Evolutionary conservation across 1,140 invertebrate genomes (phyloP).

Genomic region (Caligus rogercresseyi): DNA sequence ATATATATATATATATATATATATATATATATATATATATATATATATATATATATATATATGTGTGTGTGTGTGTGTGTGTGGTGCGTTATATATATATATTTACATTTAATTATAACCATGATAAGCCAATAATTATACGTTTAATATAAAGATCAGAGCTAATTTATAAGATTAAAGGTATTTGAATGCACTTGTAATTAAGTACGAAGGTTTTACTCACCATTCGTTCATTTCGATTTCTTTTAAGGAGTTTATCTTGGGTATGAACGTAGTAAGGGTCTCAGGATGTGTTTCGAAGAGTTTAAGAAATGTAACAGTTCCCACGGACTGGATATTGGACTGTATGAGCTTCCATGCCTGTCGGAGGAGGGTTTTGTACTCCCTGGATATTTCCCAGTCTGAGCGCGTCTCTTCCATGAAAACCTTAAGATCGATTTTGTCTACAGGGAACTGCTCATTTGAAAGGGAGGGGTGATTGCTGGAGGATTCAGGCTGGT

Average conservation of each 20-base stretch:
- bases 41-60: too few relatives aligned
- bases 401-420: background rate
- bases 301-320: conserved; percentile 16
- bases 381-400: conserved; percentile 1
- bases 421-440: background rate
- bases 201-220: too few relatives aligned
- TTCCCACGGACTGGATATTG: conserved; percentile 8
- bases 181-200: too few relatives aligned
- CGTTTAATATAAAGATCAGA: too few relatives aligned
- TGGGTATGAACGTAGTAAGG: conserved; percentile 8
- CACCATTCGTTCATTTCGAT: conserved; percentile 12
- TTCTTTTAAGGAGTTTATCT: conserved; percentile 10
- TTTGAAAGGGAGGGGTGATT: background rate
- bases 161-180: too few relatives aligned
- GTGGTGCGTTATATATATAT: too few relatives aligned
- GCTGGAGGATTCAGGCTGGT: too few relatives aligned
- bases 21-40: too few relatives aligned
- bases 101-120: too few relatives aligned
- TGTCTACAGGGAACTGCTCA: background rate
- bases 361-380: background rate
- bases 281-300: conserved; percentile 5
- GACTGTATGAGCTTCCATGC: conserved; percentile 3
- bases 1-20: too few relatives aligned
- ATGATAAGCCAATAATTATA: too few relatives aligned
- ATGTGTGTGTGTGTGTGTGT: too few relatives aligned